Evolutionary conservation across 1,140 invertebrate species (phyloP), one percentile per base, ranked within the genome.

Genomic region (Anagrus nilaparvatae): DNA sequence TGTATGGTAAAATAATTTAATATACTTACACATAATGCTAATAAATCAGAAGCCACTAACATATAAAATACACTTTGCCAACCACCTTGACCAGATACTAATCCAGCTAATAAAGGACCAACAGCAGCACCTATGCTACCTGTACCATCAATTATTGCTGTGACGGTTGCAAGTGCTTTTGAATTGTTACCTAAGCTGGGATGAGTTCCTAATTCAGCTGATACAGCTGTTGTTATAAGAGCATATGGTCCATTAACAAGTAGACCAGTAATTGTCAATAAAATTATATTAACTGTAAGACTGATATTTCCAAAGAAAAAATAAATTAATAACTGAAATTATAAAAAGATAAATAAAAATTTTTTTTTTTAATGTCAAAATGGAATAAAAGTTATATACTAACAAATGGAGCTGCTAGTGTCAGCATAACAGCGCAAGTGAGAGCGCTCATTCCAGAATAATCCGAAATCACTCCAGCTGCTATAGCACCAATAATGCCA

Each of bases 81-180:
- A 10, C 81, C 80, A 18, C 66, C 59, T 30, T 64, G 66, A 17
- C 53, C 59, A 1, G 76, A 77, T 9, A 96, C 79, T 7, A 91
- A 64, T n/a, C 90, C 91, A 3, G 91, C 89, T 27, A 96, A 54
- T 41, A 94, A 65, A 1, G 93, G 92, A 3, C 92, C 92, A 32
- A 96, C 71, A 0, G 91, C 91, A 37, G 92, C 91, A 38, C 88
- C 87, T 41, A 94, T 82, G 36, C 88, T 93, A 1, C 92, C 92
- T 5, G 91, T 97, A 24, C 93, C 93, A 69, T 97, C 94, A 40
- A 97, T 96, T 50, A 97, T 95, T 8, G 93, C 88, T 10, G 93
- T 92, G 1, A 97, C 93, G 2, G 93, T 97, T 3, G 93, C 91
- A 31, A 97, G 62, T 9, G 93, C 93, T 65, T 85, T 88, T 0